phyloP scores from a whole-genome alignment of 2,888 invertebrate species.

The Crossocerus cetratus region DNA sequence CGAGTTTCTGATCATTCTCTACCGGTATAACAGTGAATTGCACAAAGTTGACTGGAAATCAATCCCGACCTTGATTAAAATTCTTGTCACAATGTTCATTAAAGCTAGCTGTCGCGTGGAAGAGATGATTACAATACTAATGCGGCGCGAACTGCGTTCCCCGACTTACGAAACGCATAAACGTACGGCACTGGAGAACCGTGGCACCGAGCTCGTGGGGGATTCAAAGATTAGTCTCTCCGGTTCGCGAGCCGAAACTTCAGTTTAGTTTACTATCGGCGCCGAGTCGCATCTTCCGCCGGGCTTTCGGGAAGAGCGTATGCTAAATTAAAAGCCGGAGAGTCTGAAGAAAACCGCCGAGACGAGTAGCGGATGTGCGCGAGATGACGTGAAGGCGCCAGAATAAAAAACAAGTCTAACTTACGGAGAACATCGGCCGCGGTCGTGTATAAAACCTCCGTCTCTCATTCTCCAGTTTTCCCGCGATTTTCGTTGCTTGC shows the following conservation, averaged over 20 bases:
- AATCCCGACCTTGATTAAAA: too few relatives aligned
- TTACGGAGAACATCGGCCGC: not conserved
- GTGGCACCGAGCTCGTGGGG: conserved; percentile 62
- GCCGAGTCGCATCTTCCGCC: conserved; percentile 39
- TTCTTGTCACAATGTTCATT: too few relatives aligned
- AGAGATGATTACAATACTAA: not conserved
- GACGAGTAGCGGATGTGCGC: conserved; percentile 22
- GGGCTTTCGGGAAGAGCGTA: conserved; percentile 12
- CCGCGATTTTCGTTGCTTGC: conserved; percentile 2
- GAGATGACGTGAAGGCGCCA: conserved; percentile 31
- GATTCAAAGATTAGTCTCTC: conserved; percentile 66
- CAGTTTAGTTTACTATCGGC: conserved; percentile 61
- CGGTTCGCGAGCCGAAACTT: conserved; percentile 61
- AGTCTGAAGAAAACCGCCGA: not conserved
- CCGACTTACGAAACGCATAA: conserved; percentile 18
- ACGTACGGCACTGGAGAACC: conserved; percentile 39
- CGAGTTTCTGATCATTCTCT: too few relatives aligned
- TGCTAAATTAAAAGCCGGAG: not conserved
- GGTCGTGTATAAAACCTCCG: too few relatives aligned
- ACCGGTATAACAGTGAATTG: too few relatives aligned
- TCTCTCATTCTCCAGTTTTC: conserved; percentile 1
- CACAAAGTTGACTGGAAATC: too few relatives aligned
- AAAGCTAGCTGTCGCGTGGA: not conserved
- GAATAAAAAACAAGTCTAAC: conserved; percentile 13
- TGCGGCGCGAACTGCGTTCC: not conserved